Percentiles rank a stretch among this genome's conserved stretches.
Evolutionary conservation across 1,140 invertebrate species (phyloP).

Genomic region (Drosophila burlai): DNA sequence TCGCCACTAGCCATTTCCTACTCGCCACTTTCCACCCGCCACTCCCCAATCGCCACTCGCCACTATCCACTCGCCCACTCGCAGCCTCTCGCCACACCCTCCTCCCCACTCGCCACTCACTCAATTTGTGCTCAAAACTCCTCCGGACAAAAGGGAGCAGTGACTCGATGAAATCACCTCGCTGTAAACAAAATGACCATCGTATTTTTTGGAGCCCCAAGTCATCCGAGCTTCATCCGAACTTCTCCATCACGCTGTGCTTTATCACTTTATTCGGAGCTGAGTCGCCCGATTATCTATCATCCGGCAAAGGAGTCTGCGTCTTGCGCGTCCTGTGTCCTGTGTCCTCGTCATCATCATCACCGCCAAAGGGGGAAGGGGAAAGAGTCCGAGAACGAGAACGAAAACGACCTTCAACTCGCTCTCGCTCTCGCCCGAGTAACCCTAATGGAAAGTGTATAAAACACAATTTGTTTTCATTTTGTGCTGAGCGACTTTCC

Average conservation of each 20-base stretch:
- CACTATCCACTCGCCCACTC: background rate
- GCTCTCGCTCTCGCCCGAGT: conserved; percentile 21
- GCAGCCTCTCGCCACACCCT: too few relatives aligned
- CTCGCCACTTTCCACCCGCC: too few relatives aligned
- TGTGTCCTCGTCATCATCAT: conserved; percentile 6
- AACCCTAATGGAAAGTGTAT: conserved; percentile 65
- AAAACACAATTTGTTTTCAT: conserved; percentile 79
- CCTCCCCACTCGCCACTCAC: background rate
- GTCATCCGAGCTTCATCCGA: conserved; percentile 23
- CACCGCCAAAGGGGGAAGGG: background rate
- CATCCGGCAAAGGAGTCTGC: conserved; percentile 23
- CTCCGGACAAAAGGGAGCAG: background rate
- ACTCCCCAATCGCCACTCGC: background rate
- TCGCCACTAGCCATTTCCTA: background rate
- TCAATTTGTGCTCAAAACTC: conserved; percentile 21
- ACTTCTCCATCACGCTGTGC: conserved; percentile 35
- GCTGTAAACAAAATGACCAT: conserved; percentile 25
- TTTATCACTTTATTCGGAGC: conserved; percentile 40
- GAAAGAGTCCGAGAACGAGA: background rate
- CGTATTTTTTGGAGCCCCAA: conserved; percentile 7
- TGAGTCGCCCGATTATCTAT: conserved; percentile 43
- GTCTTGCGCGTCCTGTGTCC: conserved; percentile 1
- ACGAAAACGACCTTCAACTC: conserved; percentile 29
- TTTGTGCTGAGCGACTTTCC: conserved; percentile 61
- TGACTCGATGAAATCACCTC: conserved; percentile 22